Conservation (phyloP, 1,140 invertebrate species). For the Lepidurus packardi region DNA sequence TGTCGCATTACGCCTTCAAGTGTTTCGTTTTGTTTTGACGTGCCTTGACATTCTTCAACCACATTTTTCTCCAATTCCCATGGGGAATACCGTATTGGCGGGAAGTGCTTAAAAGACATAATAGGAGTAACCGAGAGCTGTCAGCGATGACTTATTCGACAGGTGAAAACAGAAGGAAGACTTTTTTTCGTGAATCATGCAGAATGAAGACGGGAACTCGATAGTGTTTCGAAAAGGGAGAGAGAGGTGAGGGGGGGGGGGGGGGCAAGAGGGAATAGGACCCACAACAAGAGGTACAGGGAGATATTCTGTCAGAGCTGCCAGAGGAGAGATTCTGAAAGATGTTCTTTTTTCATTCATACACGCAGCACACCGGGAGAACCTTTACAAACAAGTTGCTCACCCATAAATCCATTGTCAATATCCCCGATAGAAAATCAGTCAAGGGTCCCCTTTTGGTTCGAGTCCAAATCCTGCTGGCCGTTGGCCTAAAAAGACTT, state of each 20-base stretch:
- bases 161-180: constrained; percentile 5
- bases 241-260: neutral
- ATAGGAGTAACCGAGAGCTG: neutral
- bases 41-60: neutral
- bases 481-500: neutral
- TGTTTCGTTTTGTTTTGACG: neutral
- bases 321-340: too few species aligned
- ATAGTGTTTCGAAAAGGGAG: neutral
- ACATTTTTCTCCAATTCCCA: constrained; percentile 6
- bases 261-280: neutral
- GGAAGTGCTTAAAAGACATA: neutral
- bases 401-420: constrained; percentile 21
- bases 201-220: neutral
- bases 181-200: constrained; percentile 15
- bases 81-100: constrained; percentile 16
- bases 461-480: neutral
- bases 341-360: neutral
- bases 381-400: neutral
- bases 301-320: neutral
- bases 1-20: neutral
- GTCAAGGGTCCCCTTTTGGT: constrained; percentile 15
- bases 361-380: neutral
- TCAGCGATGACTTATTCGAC: neutral
- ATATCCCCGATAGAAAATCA: neutral
- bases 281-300: neutral